Evolutionary conservation across 2,113 vertebrate genomes (phyloP).

Genomic region (Alaudala cheleensis): DNA sequence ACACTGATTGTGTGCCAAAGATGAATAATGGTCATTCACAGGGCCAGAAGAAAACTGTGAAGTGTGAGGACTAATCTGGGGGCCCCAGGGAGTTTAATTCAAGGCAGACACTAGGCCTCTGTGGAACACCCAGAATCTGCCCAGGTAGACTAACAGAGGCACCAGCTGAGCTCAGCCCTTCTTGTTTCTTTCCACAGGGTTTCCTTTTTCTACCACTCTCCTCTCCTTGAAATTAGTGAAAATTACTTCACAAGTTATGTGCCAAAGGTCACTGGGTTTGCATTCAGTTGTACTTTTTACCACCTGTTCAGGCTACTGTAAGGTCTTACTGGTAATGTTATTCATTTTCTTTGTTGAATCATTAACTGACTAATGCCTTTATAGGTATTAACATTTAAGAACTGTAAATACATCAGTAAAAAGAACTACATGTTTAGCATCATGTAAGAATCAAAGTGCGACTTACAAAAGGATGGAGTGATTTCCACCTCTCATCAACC

Average conservation of each 20-base stretch:
- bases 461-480: neutral
- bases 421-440: neutral
- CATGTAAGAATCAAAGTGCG: neutral
- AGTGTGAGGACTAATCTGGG: neutral
- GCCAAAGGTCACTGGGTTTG: neutral
- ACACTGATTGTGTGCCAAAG: neutral
- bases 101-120: neutral
- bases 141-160: neutral
- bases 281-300: neutral
- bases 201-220: neutral
- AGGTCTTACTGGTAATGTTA: neutral
- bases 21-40: neutral
- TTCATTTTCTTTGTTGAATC: neutral
- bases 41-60: neutral
- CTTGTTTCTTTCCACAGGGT: neutral
- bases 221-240: neutral
- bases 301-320: neutral
- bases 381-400: neutral
- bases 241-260: neutral
- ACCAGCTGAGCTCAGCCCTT: neutral
- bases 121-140: neutral
- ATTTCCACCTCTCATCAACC: neutral
- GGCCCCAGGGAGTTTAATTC: neutral
- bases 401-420: neutral
- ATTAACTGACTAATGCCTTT: neutral